phyloP scores from a whole-genome alignment of 2,113 vertebrate species.

The Plecturocebus donacophilus region DNA sequence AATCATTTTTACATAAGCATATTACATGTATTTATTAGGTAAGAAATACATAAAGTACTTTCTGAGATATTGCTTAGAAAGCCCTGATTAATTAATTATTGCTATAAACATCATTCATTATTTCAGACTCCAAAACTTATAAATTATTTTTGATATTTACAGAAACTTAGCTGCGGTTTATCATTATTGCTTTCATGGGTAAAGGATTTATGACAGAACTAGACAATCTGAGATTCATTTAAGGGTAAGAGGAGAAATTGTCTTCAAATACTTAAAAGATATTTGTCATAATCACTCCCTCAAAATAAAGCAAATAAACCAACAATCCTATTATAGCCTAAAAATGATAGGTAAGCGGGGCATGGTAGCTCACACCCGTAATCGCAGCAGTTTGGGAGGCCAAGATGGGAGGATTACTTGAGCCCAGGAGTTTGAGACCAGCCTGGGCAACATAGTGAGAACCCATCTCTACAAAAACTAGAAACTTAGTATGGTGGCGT shows the following conservation, averaged over 20 bases:
- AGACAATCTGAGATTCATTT: neutral
- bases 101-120: neutral
- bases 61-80: neutral
- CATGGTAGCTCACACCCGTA: no score
- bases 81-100: neutral
- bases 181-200: neutral
- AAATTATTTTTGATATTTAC: neutral
- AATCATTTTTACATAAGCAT: slow-evolving; percentile 32
- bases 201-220: neutral
- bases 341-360: neutral
- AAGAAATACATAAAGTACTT: neutral
- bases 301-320: neutral
- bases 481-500: no score
- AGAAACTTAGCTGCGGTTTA: neutral
- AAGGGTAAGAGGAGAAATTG: neutral
- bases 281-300: neutral
- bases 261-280: neutral
- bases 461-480: no score
- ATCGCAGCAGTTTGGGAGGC: no score
- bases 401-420: no score
- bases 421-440: no score
- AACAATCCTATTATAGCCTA: neutral
- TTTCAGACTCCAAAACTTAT: neutral
- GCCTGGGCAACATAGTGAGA: no score
- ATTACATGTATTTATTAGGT: neutral